Percentiles rank a stretch among this genome's conserved stretches.
phyloP scores from a whole-genome alignment of 2,797 vertebrate species.

The Protonibea diacanthus region DNA sequence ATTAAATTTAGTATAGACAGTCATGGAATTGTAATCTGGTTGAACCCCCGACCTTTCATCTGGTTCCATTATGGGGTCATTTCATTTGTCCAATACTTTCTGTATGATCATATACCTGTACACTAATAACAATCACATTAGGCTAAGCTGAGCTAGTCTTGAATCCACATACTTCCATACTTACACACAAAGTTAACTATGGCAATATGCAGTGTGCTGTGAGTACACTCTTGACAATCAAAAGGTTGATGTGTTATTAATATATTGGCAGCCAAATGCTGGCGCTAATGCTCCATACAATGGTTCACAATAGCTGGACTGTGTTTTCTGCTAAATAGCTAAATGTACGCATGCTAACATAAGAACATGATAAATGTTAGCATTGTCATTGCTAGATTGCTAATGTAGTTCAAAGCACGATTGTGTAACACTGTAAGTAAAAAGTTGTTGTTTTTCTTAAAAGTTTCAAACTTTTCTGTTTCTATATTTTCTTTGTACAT shows the following conservation, averaged over 20 bases:
- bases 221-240: too few species aligned
- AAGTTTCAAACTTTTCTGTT: not conserved
- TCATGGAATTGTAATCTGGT: not conserved
- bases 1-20: not conserved
- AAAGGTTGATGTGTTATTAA: too few species aligned
- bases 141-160: not conserved
- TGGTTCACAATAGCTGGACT: too few species aligned
- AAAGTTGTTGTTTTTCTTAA: too few species aligned
- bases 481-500: not conserved
- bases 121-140: not conserved
- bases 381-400: not conserved
- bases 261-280: too few species aligned
- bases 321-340: not conserved
- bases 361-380: too few species aligned
- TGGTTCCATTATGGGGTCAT: not conserved
- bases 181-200: too few species aligned
- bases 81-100: not conserved
- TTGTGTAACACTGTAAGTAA: too few species aligned
- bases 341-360: not conserved
- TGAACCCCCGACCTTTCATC: not conserved
- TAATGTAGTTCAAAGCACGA: not conserved
- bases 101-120: not conserved
- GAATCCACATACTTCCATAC: too few species aligned
- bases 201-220: too few species aligned
- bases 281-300: too few species aligned